Percentiles rank a stretch among this genome's conserved stretches.
Conservation (phyloP, 1,140 invertebrate species). For the Heliconius nattereri region DNA sequence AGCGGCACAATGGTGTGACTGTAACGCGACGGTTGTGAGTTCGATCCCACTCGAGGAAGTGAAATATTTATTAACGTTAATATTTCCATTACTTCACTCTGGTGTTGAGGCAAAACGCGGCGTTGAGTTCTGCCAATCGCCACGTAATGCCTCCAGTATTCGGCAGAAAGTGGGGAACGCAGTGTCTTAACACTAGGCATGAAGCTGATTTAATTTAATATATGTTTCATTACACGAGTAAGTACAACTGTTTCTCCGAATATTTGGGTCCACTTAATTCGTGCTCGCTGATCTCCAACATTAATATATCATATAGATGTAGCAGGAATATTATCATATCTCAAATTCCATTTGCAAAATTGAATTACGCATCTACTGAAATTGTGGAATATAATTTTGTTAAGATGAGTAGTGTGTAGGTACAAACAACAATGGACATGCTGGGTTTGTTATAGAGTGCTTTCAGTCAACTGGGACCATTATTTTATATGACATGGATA, state of each 20-base stretch:
- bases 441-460: slow-evolving; percentile 39
- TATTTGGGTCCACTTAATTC: slow-evolving; percentile 15
- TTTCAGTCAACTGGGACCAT: slow-evolving; percentile 33
- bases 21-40: no score
- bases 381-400: slow-evolving; percentile 23
- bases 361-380: slow-evolving; percentile 18
- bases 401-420: slow-evolving; percentile 24
- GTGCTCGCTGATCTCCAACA: background rate
- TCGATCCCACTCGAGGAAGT: no score
- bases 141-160: no score
- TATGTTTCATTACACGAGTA: background rate
- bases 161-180: no score
- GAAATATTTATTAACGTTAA: no score
- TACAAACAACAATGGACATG: slow-evolving; percentile 37
- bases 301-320: slow-evolving; percentile 16
- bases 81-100: no score
- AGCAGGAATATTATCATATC: slow-evolving; percentile 16
- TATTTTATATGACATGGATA: background rate
- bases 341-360: slow-evolving; percentile 26
- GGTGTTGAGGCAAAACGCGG: no score
- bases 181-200: no score
- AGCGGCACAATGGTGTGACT: no score
- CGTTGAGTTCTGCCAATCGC: no score
- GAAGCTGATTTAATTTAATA: no score
- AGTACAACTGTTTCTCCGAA: background rate